These are phyloP conservation scores for Brachycybe producta DNA, from an alignment of 2,888 invertebrate genomes.

Conservation along the genomic window DNA sequence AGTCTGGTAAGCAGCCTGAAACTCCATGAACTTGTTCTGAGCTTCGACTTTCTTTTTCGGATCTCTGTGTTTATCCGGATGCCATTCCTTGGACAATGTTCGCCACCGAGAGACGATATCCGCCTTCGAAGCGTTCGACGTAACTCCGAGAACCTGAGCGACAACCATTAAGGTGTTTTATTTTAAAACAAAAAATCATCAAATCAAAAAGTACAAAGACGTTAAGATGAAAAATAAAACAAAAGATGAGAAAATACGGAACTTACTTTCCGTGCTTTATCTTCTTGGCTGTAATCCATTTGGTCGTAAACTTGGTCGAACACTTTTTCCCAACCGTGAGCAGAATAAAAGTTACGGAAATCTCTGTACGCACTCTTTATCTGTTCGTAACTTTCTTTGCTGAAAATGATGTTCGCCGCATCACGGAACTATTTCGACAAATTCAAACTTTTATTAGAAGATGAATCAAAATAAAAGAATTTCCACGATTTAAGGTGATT, in stretches of 20 bases:
- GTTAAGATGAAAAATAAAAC: slow-evolving; percentile 16
- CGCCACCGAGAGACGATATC: slow-evolving; percentile 75
- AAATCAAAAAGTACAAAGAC: slow-evolving; percentile 10
- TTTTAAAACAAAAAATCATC: not conserved
- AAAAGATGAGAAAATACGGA: not conserved
- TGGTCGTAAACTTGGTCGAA: slow-evolving; percentile 75
- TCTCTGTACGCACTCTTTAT: slow-evolving; percentile 47
- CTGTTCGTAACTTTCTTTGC: slow-evolving; percentile 74
- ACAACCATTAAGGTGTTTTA: not conserved
- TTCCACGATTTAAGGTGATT: not conserved
- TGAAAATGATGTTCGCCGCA: slow-evolving; percentile 76
- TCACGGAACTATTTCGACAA: slow-evolving; percentile 52
- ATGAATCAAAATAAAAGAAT: slow-evolving; percentile 1
- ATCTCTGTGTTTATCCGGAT: slow-evolving; percentile 83
- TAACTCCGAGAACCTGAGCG: slow-evolving; percentile 55
- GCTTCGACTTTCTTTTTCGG: slow-evolving; percentile 51
- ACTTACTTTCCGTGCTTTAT: slow-evolving; percentile 66
- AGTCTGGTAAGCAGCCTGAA: slow-evolving; percentile 65
- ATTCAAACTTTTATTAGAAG: not conserved
- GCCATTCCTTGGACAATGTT: slow-evolving; percentile 65
- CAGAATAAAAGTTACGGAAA: slow-evolving; percentile 61
- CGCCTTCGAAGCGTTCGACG: slow-evolving; percentile 65
- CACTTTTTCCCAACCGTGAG: slow-evolving; percentile 75
- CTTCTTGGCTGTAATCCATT: slow-evolving; percentile 80
- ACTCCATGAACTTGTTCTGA: slow-evolving; percentile 79